Base-by-base conservation (phyloP, 92 coral and sea anemone species). In the Porites divaricata region DNA sequence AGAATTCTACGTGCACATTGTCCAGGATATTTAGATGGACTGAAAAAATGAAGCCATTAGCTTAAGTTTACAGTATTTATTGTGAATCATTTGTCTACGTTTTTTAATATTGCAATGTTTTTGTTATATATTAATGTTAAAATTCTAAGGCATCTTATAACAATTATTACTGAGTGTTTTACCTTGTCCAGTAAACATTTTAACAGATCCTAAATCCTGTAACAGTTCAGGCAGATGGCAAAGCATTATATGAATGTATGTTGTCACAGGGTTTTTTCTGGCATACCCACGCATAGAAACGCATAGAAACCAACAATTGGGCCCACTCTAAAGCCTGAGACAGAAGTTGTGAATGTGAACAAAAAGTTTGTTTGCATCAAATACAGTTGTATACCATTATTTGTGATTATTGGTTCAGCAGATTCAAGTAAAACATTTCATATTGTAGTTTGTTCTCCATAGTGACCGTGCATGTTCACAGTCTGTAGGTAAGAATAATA, bases 101-200 rank as follows among this genome's bases (percentile, higher is more conserved):
- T n/a, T 0, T n/a, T n/a, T n/a, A n/a, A n/a, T n/a, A 65, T 21
- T n/a, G 13, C 25, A n/a, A n/a, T 65, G 48, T 65, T 65, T 19
- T 65, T 65, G 70, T n/a, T n/a, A 2, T 65, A 65, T 4, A 65
- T 65, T 65, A 19, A n/a, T 28, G 26, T 65, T 65, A 21, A n/a
- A n/a, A 65, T 65, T 65, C 70, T 65, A 21, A 65, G 9, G 28
- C 25, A 53, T 53, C 58, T 53, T 9, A 50, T 71, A 48, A 48
- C n/a, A n/a, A n/a, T n/a, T 71, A 48, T 15, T 16, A 10, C 48
- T 71, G 26, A 41, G 7, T 73, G 7, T 71, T 73, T 81, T 81
- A 71, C 86, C 86, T 56, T 59, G 86, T 35, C 86, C 78, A 21
- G 84, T n/a, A 64, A 79, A 65, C 59, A 67, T 67, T 79, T 79